Evolutionary conservation across 2,888 invertebrate genomes (phyloP).

Genomic region (Ferrisia virgata): DNA sequence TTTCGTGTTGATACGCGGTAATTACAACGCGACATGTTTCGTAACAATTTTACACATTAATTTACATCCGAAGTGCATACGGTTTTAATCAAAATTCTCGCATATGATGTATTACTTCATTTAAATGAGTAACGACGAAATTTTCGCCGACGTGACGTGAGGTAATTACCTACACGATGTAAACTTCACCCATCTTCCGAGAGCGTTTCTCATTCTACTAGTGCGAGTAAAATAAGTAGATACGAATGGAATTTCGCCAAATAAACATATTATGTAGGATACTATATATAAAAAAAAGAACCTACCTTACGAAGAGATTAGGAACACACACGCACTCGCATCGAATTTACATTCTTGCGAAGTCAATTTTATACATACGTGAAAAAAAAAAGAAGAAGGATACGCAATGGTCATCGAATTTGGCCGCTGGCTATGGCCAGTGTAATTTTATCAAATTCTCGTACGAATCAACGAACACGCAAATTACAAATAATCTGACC

Average conservation of each 20-base stretch:
- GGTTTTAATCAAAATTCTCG: constrained; percentile 24
- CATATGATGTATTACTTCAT: constrained; percentile 29
- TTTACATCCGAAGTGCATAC: constrained; percentile 24
- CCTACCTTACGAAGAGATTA: too few relatives aligned
- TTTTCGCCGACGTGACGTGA: constrained; percentile 26
- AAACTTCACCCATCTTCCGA: constrained; percentile 1
- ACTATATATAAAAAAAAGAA: too few relatives aligned
- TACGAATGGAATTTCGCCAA: background rate
- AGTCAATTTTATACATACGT: background rate
- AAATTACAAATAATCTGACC: constrained; percentile 39
- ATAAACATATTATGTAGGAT: background rate
- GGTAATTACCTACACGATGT: constrained; percentile 22
- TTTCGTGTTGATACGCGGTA: background rate
- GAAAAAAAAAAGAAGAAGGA: background rate
- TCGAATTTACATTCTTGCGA: background rate
- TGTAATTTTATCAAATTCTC: constrained; percentile 37
- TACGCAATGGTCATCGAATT: constrained; percentile 33
- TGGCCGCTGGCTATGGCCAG: background rate
- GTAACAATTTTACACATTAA: background rate
- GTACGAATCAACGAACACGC: constrained; percentile 39
- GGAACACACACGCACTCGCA: background rate
- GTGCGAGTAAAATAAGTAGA: too few relatives aligned
- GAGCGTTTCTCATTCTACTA: background rate
- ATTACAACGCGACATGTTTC: constrained; percentile 12
- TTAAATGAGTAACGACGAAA: constrained; percentile 21